These are phyloP conservation scores for Alethe diademata DNA, from an alignment of 2,113 vertebrate species.

Conservation along the genomic window DNA sequence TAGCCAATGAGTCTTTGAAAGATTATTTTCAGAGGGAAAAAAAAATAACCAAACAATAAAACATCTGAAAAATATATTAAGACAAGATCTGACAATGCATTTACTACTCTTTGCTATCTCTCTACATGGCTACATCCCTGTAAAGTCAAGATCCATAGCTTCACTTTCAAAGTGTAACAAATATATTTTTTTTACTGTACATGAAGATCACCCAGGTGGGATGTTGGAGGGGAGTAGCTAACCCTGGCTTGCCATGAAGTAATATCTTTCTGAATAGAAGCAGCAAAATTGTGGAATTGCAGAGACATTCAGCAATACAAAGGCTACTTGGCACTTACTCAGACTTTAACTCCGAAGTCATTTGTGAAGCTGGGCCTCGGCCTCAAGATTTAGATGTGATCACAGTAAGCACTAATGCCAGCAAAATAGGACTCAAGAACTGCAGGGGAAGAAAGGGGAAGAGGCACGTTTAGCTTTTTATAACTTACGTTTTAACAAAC, in stretches of 20 bases:
- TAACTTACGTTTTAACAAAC: background rate
- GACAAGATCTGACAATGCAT: background rate
- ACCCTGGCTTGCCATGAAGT: background rate
- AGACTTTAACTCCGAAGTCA: background rate
- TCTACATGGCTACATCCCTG: background rate
- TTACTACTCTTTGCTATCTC: background rate
- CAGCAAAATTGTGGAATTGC: background rate
- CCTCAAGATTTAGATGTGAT: background rate
- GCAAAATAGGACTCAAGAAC: background rate
- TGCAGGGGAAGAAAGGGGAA: rapidly evolving
- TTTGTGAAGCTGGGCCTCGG: background rate
- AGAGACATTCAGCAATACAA: background rate
- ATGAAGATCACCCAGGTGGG: background rate
- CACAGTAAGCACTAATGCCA: background rate
- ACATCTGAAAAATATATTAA: background rate
- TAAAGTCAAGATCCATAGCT: background rate
- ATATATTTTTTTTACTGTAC: background rate
- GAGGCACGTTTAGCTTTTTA: rapidly evolving
- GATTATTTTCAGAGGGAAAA: background rate
- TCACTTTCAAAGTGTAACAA: background rate
- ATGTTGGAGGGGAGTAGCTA: background rate
- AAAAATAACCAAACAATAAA: rapidly evolving
- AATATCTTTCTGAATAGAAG: background rate
- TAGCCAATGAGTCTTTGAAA: background rate
- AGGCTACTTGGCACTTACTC: background rate